These are phyloP conservation scores for Trigoniulus corallinus DNA, from an alignment of 1,140 invertebrate species.

Conservation along the genomic window DNA sequence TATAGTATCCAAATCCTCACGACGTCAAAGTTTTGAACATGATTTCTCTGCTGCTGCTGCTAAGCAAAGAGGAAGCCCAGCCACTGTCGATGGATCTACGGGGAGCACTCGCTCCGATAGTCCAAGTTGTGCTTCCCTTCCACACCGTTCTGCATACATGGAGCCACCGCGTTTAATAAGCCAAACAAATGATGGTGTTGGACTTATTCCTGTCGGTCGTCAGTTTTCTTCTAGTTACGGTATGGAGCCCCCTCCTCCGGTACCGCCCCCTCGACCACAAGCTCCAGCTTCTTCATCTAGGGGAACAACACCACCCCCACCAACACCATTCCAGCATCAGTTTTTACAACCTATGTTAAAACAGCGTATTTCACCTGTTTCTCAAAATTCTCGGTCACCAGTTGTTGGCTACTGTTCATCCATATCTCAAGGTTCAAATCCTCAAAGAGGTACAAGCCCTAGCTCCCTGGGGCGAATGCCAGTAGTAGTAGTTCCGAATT, in stretches of 20 bases:
- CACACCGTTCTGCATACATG: slow-evolving; percentile 5
- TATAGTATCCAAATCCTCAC: slow-evolving; percentile 42
- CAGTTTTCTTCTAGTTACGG: slow-evolving; percentile 42
- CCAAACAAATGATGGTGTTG: slow-evolving; percentile 2
- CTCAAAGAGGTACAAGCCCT: slow-evolving; percentile 52
- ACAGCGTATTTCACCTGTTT: slow-evolving; percentile 13
- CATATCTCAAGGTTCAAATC: slow-evolving; percentile 16
- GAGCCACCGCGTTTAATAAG: slow-evolving; percentile 6
- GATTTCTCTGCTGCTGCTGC: slow-evolving; percentile 33
- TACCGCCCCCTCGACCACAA: slow-evolving; percentile 19
- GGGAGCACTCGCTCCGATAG: slow-evolving; percentile 76
- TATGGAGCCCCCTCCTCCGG: slow-evolving; percentile 25
- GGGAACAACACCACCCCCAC: slow-evolving; percentile 15
- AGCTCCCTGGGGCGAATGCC: slow-evolving; percentile 39
- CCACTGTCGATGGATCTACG: slow-evolving; percentile 57
- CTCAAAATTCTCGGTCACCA: slow-evolving; percentile 11
- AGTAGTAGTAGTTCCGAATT: slow-evolving; percentile 65
- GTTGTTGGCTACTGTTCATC: not conserved
- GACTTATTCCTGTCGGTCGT: slow-evolving; percentile 24
- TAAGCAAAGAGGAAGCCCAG: slow-evolving; percentile 60
- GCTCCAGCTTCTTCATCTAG: slow-evolving; percentile 16
- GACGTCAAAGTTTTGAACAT: slow-evolving; percentile 69
- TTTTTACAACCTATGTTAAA: slow-evolving; percentile 11
- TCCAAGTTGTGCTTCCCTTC: slow-evolving; percentile 33
- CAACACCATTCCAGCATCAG: slow-evolving; percentile 5